These are phyloP conservation scores for Streptopelia turtur DNA, from an alignment of 2,797 vertebrate genomes.

Conservation along the genomic window DNA sequence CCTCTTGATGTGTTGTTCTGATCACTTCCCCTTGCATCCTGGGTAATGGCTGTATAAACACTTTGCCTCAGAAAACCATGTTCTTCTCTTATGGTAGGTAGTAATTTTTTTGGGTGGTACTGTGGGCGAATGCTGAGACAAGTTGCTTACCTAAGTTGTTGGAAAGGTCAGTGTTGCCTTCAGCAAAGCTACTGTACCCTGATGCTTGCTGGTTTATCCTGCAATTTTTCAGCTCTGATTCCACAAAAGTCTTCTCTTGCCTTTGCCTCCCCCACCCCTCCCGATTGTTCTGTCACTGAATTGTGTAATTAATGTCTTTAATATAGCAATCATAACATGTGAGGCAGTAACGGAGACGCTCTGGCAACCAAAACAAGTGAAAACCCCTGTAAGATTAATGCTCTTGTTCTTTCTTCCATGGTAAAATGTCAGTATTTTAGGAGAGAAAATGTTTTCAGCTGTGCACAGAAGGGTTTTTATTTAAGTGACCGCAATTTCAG, in stretches of 20 bases:
- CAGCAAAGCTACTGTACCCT: not conserved
- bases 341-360: not conserved
- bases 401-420: slow-evolving; percentile 11
- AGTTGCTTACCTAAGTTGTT: not conserved
- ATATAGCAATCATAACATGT: not conserved
- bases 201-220: not conserved
- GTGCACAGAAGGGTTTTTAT: slow-evolving; percentile 47
- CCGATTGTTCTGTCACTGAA: not conserved
- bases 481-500: slow-evolving; percentile 60
- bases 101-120: not conserved
- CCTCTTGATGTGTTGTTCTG: not conserved
- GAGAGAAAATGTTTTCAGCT: slow-evolving; percentile 53
- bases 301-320: slow-evolving; percentile 18
- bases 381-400: slow-evolving; percentile 43
- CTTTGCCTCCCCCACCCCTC: not conserved
- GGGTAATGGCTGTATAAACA: not conserved
- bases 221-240: not conserved
- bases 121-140: not conserved
- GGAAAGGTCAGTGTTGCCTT: not conserved
- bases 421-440: slow-evolving; percentile 62
- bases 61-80: not conserved
- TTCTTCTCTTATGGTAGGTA: not conserved
- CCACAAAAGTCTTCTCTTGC: not conserved
- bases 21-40: not conserved
- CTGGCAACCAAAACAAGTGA: slow-evolving; percentile 35